Conservation (phyloP, 2,113 vertebrate genomes). For the Psilopsiagon aymara region DNA sequence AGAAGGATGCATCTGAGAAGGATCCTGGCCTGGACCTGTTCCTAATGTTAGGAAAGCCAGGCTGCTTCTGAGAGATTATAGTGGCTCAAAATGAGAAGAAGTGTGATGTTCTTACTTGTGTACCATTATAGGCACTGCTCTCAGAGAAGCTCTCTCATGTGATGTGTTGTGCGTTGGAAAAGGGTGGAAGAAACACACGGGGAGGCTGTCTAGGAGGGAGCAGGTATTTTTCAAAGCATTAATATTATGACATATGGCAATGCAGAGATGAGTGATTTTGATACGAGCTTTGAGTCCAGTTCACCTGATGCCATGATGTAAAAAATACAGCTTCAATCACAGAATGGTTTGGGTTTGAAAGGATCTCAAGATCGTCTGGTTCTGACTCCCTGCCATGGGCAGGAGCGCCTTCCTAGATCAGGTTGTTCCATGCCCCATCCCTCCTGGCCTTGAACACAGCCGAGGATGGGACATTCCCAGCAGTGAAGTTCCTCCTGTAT, state of each 20-base stretch:
- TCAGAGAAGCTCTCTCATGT: rapidly evolving
- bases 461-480: background rate
- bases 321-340: background rate
- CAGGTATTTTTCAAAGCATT: background rate
- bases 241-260: background rate
- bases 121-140: background rate
- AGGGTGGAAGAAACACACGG: background rate
- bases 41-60: background rate
- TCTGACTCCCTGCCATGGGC: background rate
- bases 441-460: background rate
- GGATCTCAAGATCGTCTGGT: background rate
- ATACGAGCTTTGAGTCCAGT: background rate
- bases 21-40: background rate
- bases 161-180: rapidly evolving
- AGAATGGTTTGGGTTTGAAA: background rate
- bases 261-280: background rate
- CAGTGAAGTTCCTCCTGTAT: background rate
- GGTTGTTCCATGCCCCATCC: background rate
- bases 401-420: background rate
- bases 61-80: background rate
- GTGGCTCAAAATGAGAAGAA: background rate
- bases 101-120: background rate
- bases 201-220: background rate
- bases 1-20: background rate
- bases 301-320: background rate